Percentiles rank a stretch among this genome's conserved stretches.
These are phyloP conservation scores for Sarotherodon lohbergeri DNA, from an alignment of 2,113 vertebrate genomes.

Conservation along the genomic window DNA sequence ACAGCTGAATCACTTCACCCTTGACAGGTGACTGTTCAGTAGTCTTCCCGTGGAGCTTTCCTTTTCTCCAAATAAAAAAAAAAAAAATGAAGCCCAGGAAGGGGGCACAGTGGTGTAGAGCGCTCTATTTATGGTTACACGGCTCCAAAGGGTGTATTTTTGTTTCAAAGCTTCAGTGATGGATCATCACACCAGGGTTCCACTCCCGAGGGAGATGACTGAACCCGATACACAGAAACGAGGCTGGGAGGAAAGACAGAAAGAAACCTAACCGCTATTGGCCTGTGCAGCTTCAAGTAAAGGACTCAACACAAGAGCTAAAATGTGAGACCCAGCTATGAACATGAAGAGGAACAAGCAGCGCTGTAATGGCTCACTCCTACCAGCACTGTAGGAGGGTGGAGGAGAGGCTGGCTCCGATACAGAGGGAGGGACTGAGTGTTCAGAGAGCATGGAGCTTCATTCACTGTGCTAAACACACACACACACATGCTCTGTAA, in stretches of 20 bases:
- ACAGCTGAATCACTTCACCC: background rate
- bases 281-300: background rate
- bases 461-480: constrained; percentile 65
- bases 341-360: background rate
- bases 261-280: background rate
- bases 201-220: background rate
- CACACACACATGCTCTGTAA: constrained; percentile 11
- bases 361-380: constrained; percentile 5
- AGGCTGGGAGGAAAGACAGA: background rate
- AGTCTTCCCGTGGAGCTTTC: background rate
- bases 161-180: background rate
- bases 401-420: constrained; percentile 54
- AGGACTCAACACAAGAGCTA: background rate
- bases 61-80: background rate
- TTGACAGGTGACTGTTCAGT: background rate
- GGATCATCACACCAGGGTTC: background rate
- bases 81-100: background rate
- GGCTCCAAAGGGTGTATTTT: background rate
- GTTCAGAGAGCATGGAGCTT: constrained; percentile 66
- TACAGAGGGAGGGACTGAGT: constrained; percentile 47
- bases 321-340: background rate
- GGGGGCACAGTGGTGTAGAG: background rate
- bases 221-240: constrained; percentile 32
- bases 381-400: constrained; percentile 40
- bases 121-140: background rate